Conservation (phyloP, 2,888 invertebrate genomes). For the Ochropleura plecta region DNA sequence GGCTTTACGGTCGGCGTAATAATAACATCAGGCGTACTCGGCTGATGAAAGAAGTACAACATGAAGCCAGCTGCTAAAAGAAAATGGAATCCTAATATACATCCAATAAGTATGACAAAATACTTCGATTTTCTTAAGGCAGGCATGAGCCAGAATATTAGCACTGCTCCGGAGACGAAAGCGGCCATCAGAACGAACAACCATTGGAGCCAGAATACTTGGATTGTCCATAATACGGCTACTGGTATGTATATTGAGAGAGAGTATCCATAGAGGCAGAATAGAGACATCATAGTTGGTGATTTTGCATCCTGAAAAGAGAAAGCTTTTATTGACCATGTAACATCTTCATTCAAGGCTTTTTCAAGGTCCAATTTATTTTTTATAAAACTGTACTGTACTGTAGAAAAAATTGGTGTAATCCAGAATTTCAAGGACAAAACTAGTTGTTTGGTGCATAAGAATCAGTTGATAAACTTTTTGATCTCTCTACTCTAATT, state of each 20-base stretch:
- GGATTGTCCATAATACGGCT: constrained; percentile 97
- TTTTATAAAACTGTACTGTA: too few relatives aligned
- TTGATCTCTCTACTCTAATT: too few relatives aligned
- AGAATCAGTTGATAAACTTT: too few relatives aligned
- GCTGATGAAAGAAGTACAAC: constrained; percentile 94
- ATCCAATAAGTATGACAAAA: constrained; percentile 82
- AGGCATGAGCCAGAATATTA: constrained; percentile 95
- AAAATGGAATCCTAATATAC: constrained; percentile 94
- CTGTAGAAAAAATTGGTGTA: too few relatives aligned
- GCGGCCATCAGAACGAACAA: constrained; percentile 95
- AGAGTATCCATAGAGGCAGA: constrained; percentile 99
- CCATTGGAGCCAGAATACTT: constrained; percentile 96
- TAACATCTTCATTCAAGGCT: too few relatives aligned
- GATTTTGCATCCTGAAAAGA: constrained; percentile 87
- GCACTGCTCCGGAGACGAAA: constrained; percentile 95
- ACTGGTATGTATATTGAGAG: constrained; percentile 98
- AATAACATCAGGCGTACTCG: constrained; percentile 70
- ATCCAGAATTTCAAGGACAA: too few relatives aligned
- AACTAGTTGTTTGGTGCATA: too few relatives aligned
- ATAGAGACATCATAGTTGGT: constrained; percentile 95
- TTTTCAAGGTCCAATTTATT: too few relatives aligned
- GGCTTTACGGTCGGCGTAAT: constrained; percentile 69
- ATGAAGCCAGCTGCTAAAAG: constrained; percentile 96
- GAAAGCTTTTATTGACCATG: constrained; percentile 22
- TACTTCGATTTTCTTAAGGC: constrained; percentile 92